Evolutionary conservation across 2,888 invertebrate species (phyloP).

Genomic region (Ganaspis brasiliensis): DNA sequence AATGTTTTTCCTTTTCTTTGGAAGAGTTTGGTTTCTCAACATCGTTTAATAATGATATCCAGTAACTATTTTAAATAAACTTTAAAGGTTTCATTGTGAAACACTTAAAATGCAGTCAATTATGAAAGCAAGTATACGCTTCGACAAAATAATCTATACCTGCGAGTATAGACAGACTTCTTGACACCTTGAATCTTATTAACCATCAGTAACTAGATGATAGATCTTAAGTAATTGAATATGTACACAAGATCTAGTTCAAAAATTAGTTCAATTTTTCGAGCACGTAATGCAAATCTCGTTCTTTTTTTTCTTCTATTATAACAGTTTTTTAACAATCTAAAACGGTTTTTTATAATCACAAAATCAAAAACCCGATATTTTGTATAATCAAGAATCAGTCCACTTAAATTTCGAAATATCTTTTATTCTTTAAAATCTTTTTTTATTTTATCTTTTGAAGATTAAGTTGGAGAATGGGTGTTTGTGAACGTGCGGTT

Average conservation of each 20-base stretch:
- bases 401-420: not conserved
- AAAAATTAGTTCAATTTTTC: not conserved
- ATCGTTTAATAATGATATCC: constrained; percentile 17
- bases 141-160: constrained; percentile 1
- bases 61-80: constrained; percentile 13
- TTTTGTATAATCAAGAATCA: not conserved
- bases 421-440: not conserved
- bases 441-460: not conserved
- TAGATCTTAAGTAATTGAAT: not conserved
- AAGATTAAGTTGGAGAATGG: not conserved
- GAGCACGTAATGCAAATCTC: too few species aligned
- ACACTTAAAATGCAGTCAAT: constrained; percentile 28
- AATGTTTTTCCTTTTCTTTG: too few species aligned
- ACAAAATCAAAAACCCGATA: not conserved
- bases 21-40: not conserved
- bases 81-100: constrained; percentile 24
- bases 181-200: constrained; percentile 13
- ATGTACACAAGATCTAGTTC: not conserved
- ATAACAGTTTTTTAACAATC: too few species aligned
- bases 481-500: not conserved
- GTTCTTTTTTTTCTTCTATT: too few species aligned
- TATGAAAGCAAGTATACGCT: not conserved
- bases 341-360: not conserved
- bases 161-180: not conserved
- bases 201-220: not conserved